Base-by-base conservation (phyloP, 1,140 invertebrate species). In the Drosophila littoralis region DNA sequence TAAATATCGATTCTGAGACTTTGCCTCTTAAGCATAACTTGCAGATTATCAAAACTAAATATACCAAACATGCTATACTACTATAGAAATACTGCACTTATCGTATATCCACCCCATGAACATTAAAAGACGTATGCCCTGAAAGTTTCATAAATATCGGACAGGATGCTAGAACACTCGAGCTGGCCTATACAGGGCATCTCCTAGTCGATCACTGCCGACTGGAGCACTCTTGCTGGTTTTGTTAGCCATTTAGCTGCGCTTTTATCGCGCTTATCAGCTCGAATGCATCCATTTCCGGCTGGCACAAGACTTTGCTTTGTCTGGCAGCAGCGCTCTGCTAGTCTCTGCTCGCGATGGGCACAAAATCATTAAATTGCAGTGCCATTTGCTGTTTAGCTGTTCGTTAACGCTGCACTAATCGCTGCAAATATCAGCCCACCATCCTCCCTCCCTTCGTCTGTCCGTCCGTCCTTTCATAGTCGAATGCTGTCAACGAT, bases 261-360 rank as follows among this genome's bases (percentile, higher is more conserved):
- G 35, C 42, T 66, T 73, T 73, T 60, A 67, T 73, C 54, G 45
- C 58, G 66, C 54, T 70, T 75, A 75, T 75, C 72, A 69, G 51
- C 72, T 69, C 38, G 15, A 43, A 55, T 54, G 7, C 69, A 67
- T 58, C 36, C 69, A 72, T 72, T 72, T 72, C 69, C 69, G 69
- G 66, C 58, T 69, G 35, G 52, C 63, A 61, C 32, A 48, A 50
- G 13, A 5, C 38, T 43, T 12, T 40, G 45, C 45, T 72, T 72
- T 72, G 36, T 52, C 36, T 43, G 33, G 2, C 50, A 15, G 32
- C 61, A 28, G 22, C 22, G 22, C 22, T 28, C 22, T 28, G 22
- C 22, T 28, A 28, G 22, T 28, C 38, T 6, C 48, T 51, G 28
- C 51, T 55, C 42, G 42, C 15, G 6, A n/a, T 33, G 48, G 12